Percentiles rank a stretch among this genome's conserved stretches.
phyloP scores from a whole-genome alignment of 2,888 invertebrate genomes.

The Cheilosia grossa region DNA sequence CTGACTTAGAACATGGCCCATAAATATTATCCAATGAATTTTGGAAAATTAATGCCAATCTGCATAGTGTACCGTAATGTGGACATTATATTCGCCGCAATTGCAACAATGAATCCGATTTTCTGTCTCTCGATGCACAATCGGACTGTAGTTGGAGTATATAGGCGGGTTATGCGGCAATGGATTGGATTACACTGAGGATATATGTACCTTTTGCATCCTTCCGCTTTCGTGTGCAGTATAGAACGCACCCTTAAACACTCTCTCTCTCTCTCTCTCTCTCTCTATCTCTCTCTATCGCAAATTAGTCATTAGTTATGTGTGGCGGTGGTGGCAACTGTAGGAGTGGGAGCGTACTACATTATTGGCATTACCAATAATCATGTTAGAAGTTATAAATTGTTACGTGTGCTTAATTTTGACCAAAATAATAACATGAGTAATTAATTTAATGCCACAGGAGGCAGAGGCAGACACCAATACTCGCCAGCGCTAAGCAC shows the following conservation, averaged over 20 bases:
- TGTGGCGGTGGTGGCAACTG: not conserved
- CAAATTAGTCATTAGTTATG: constrained; percentile 67
- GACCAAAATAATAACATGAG: constrained; percentile 77
- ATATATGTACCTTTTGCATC: constrained; percentile 47
- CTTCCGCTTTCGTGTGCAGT: constrained; percentile 47
- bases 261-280: not conserved
- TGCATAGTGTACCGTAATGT: constrained; percentile 75
- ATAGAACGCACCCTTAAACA: not conserved
- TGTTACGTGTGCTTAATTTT: constrained; percentile 76
- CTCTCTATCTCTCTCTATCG: not conserved
- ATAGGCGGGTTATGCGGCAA: constrained; percentile 64
- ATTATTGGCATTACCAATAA: constrained; percentile 74
- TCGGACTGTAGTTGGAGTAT: not conserved
- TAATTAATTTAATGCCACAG: constrained; percentile 75
- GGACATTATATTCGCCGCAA: constrained; percentile 74
- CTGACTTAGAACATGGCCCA: constrained; percentile 74
- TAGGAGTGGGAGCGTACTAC: constrained; percentile 37
- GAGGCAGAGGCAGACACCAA: not conserved
- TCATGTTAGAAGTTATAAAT: constrained; percentile 76
- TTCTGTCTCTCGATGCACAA: constrained; percentile 53
- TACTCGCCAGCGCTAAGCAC: not conserved
- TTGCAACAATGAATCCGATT: constrained; percentile 74
- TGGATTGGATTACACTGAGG: constrained; percentile 59
- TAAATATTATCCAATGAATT: constrained; percentile 74
- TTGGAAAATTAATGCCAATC: constrained; percentile 75